These are phyloP conservation scores for Dreissena polymorpha DNA, from an alignment of 1,140 invertebrate species.

Conservation along the genomic window DNA sequence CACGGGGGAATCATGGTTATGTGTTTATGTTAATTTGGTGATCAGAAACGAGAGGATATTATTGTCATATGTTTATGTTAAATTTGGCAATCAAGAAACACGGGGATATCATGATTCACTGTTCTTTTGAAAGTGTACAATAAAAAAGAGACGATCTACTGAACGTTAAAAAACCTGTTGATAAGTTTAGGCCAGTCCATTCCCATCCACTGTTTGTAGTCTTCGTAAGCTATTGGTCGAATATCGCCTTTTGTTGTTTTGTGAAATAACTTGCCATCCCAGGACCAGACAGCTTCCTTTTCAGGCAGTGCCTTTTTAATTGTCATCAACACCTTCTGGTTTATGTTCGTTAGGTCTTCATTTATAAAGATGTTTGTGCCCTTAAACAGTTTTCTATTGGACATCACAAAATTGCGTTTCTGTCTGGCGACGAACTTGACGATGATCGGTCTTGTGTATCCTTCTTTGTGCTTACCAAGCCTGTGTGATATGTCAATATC, in stretches of 20 bases:
- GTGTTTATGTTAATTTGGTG: no score
- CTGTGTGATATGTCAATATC: slow-evolving; percentile 32
- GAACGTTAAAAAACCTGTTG: no score
- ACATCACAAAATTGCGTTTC: not conserved
- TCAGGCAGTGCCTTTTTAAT: not conserved
- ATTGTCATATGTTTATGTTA: no score
- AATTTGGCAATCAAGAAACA: no score
- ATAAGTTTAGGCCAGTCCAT: not conserved
- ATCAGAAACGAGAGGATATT: no score
- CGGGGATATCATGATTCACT: no score
- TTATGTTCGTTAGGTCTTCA: slow-evolving; percentile 12
- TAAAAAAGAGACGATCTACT: no score
- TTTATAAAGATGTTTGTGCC: slow-evolving; percentile 10
- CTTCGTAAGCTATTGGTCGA: not conserved
- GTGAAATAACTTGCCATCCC: slow-evolving; percentile 12
- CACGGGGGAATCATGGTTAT: no score
- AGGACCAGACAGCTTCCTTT: slow-evolving; percentile 1
- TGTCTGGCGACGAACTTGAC: slow-evolving; percentile 7
- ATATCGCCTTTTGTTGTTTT: not conserved
- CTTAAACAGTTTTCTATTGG: not conserved
- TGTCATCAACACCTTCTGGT: slow-evolving; percentile 1
- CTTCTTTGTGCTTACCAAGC: not conserved
- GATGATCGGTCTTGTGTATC: not conserved
- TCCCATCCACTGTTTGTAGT: not conserved
- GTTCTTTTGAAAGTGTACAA: no score